Evolutionary conservation across 1,140 invertebrate genomes (phyloP).

Genomic region (Metopolophium dirhodum): DNA sequence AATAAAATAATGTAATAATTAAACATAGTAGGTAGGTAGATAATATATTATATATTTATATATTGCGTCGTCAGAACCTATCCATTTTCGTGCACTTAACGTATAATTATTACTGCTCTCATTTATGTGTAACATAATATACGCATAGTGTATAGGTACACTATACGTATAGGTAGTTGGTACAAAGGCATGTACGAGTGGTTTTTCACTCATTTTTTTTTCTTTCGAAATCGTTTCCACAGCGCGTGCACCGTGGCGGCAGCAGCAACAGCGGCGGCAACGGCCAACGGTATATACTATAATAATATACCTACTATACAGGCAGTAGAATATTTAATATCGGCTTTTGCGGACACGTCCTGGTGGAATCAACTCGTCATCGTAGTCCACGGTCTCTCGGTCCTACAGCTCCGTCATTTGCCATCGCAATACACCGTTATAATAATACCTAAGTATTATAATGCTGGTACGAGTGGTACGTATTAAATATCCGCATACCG

Average conservation of each 20-base stretch:
- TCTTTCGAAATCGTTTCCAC: neutral
- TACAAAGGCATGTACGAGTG: neutral
- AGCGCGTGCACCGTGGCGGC: neutral
- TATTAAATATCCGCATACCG: neutral
- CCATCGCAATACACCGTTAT: neutral
- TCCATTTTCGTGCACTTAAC: neutral
- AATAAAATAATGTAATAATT: constrained; percentile 19
- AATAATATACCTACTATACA: neutral
- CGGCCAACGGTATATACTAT: neutral
- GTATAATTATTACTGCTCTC: neutral
- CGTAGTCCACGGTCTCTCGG: neutral
- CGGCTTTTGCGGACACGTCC: neutral
- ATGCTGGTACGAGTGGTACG: neutral
- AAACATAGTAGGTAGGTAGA: neutral
- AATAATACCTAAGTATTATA: neutral
- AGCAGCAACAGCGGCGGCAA: neutral
- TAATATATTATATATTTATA: neutral
- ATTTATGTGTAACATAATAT: neutral
- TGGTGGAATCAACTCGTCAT: neutral
- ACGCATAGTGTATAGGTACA: neutral
- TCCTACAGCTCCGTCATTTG: neutral
- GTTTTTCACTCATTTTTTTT: neutral
- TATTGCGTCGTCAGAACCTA: neutral
- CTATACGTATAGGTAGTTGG: neutral
- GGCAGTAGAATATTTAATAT: neutral